A percentile compares a stretch with the other conserved stretches of the same genome.
These are phyloP conservation scores for Epinotia nisella DNA, from an alignment of 2,888 invertebrate genomes.

Conservation along the genomic window DNA sequence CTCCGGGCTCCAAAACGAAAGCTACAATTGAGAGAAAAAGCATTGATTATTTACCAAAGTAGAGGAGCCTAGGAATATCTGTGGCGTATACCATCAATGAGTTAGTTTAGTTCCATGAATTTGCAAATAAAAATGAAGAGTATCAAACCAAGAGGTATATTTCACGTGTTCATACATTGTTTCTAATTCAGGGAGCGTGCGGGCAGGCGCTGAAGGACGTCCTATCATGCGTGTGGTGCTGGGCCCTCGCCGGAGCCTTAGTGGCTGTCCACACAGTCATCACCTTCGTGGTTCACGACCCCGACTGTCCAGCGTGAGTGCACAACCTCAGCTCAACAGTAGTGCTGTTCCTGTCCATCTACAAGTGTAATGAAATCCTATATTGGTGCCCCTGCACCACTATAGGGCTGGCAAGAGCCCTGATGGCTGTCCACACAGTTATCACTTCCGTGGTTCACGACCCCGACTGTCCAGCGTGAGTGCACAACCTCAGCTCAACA, in stretches of 20 bases:
- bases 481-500: no score
- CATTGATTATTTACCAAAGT: no score
- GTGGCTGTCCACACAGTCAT: slow-evolving; percentile 87
- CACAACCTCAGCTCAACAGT: no score
- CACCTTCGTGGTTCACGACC: slow-evolving; percentile 89
- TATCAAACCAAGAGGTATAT: no score
- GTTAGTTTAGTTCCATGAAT: no score
- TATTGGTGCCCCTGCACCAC: neutral
- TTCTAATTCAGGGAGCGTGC: slow-evolving; percentile 69
- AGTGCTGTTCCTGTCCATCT: no score
- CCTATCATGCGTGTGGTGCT: slow-evolving; percentile 83
- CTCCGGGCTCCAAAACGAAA: no score
- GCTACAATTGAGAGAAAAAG: no score
- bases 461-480: neutral
- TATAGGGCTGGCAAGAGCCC: no score
- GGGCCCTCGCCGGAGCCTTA: slow-evolving; percentile 87
- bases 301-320: slow-evolving; percentile 91
- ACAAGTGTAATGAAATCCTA: neutral
- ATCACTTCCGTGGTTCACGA: neutral
- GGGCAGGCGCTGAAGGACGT: slow-evolving; percentile 79
- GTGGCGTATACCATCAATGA: no score
- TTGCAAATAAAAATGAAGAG: no score
- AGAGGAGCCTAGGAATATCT: no score
- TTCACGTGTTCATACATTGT: neutral
- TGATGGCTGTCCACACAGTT: neutral